Base-by-base conservation (phyloP, 2,888 invertebrate species). In the Pollenia griseotomentosa region DNA sequence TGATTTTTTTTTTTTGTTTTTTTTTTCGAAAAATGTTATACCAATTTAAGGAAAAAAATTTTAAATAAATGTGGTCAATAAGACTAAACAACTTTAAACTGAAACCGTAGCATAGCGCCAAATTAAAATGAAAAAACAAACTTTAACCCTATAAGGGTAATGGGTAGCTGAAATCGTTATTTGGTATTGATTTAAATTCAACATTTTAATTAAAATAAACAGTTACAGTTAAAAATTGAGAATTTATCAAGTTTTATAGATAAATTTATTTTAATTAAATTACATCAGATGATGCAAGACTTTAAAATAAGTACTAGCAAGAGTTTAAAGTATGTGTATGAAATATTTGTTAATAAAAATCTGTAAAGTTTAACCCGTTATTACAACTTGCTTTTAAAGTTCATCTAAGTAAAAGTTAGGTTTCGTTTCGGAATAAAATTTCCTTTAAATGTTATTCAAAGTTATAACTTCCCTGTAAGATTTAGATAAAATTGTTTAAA, bases 111-210 rank as follows among this genome's bases (percentile, higher is more conserved):
- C 14, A 46, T 10, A 73, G 4, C 10, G 51, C 75, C 66, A 83
- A 83, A 70, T 77, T 53, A 46, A 33, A 33, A 33, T 4, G 0
- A 33, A 33, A 73, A 70, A 44, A 10, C 14, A 53, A 68, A 44
- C 40, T 83, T 33, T 77, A 77, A 83, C 70, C 77, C 83, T 80
- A 78, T 63, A 87, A 55, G 71, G 77, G 57, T 53, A 71, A 14
- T 61, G 16, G 57, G 63, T 77, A 74, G n/a, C 42, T 2, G 46
- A 61, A 59, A 23, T 53, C 66, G 46, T 23, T 70, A 57, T 74
- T 83, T 65, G 75, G 80, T 71, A 65, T 77, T 71, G 44, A 85
- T 82, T 85, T 68, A 55, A 53, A 61, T 77, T 55, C 23, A 42
- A 46, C 44, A 46, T 59, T 73, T 66, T 65, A 57, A 66, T 65